phyloP scores from a whole-genome alignment of 2,888 invertebrate genomes.

The Drosophila melanosoma region DNA sequence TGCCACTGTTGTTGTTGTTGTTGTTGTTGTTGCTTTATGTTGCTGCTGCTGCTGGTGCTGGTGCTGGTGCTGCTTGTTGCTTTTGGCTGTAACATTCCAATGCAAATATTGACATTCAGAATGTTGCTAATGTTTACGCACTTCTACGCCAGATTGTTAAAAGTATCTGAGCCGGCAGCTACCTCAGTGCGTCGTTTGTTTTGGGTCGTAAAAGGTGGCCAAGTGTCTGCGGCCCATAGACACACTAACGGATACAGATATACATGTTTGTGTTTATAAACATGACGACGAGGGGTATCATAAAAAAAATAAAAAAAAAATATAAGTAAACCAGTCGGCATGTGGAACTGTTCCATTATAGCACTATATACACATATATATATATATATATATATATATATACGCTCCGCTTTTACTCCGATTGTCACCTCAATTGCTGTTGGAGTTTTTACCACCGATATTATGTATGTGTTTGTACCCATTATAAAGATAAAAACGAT shows the following conservation, averaged over 20 bases:
- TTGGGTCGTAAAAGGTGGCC: conserved; percentile 67
- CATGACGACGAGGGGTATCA: conserved; percentile 43
- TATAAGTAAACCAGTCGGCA: conserved; percentile 48
- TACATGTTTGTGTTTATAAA: conserved; percentile 34
- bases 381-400: neutral
- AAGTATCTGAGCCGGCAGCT: conserved; percentile 55
- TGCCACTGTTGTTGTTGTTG: conserved; percentile 14
- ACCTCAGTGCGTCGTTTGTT: conserved; percentile 67
- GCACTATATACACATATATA: conserved; percentile 1
- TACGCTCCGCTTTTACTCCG: conserved; percentile 34
- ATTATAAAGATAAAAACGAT: conserved; percentile 78
- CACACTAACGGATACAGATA: conserved; percentile 16
- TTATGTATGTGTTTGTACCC: conserved; percentile 63
- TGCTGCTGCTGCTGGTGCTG: conserved; percentile 37
- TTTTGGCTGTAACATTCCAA: conserved; percentile 56
- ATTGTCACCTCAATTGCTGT: conserved; percentile 77
- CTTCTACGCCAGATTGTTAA: conserved; percentile 53
- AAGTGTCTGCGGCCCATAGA: conserved; percentile 34
- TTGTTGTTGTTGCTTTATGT: neutral
- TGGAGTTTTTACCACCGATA: conserved; percentile 73
- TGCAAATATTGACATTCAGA: conserved; percentile 69
- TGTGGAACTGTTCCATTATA: conserved; percentile 35
- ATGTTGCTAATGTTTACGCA: conserved; percentile 63
- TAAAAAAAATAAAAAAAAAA: conserved; percentile 28
- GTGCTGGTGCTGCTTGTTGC: conserved; percentile 11